Percentiles rank a stretch among this genome's conserved stretches.
Evolutionary conservation across 2,797 vertebrate genomes (phyloP).

Genomic region (Octomys mimax): DNA sequence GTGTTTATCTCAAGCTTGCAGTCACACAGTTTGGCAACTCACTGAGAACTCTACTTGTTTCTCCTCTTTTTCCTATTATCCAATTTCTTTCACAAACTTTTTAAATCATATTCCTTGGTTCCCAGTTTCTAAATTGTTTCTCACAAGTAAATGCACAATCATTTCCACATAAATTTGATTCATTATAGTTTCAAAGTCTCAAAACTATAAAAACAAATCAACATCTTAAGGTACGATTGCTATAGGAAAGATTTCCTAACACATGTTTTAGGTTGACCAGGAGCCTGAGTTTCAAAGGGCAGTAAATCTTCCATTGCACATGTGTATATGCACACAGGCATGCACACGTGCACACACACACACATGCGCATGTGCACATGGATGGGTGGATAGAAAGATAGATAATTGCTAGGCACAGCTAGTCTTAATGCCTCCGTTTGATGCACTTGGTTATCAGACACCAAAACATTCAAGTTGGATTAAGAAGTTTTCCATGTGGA

Average conservation of each 20-base stretch:
- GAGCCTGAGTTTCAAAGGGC: not conserved
- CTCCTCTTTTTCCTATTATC: slow-evolving; percentile 39
- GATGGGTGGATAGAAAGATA: no score
- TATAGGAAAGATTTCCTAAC: not conserved
- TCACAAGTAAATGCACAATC: slow-evolving; percentile 21
- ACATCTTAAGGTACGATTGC: slow-evolving; percentile 45
- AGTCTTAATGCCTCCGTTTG: slow-evolving; percentile 67
- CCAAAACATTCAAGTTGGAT: slow-evolving; percentile 87
- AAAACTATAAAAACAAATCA: slow-evolving; percentile 70
- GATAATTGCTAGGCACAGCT: no score
- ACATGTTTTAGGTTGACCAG: slow-evolving; percentile 15
- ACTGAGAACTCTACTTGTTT: slow-evolving; percentile 60
- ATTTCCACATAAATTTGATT: slow-evolving; percentile 15
- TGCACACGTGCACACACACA: not conserved
- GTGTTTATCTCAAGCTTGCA: slow-evolving; percentile 64
- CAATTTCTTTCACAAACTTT: slow-evolving; percentile 45
- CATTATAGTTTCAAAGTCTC: slow-evolving; percentile 30
- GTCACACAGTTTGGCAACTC: slow-evolving; percentile 48
- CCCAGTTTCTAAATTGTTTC: slow-evolving; percentile 63
- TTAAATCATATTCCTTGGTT: not conserved
- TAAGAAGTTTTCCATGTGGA: slow-evolving; percentile 89
- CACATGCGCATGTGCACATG: no score
- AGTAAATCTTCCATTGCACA: not conserved
- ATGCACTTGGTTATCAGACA: slow-evolving; percentile 83
- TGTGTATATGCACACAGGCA: no score